Evolutionary conservation across 2,113 vertebrate species (phyloP), one percentile per base, ranked within the genome.

Genomic region (Ancistrus triradiatus): DNA sequence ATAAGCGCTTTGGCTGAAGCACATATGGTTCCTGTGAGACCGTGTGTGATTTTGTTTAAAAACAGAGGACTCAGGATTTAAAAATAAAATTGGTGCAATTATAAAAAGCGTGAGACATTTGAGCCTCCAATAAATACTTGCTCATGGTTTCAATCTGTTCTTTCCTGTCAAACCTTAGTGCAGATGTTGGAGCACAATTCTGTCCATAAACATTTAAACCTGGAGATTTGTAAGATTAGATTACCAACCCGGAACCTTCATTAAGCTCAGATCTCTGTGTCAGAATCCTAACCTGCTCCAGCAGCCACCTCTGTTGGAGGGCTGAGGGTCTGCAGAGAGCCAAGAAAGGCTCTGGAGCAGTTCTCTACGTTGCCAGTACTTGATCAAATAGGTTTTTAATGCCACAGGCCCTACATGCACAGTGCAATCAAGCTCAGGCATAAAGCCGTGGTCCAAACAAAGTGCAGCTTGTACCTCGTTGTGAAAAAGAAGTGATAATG

Each of bases 161-260:
- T 31, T 31, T 31, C 27, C 27, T 31, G 27, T 31, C 27, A n/a
- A n/a, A n/a, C n/a, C n/a, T n/a, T n/a, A n/a, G n/a, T 31, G 27
- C 27, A 31, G 27, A 31, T 31, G 27, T 4, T 31, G 27, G 27
- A 31, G 27, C 7, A 7, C 7, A 31, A 31, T 71, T 58, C 66
- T 53, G 59, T 63, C 61, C 42, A 59, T 71, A 65, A 74, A 74
- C 73, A 58, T 76, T 76, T 60, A 70, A 74, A 72, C 38, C 67
- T 53, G 64, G 50, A 38, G 62, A 70, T 65, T 53, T 49, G 24
- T 52, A 75, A 68, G 62, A 66, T 78, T 58, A 66, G 9, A 56
- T 74, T 76, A 71, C 74, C 66, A 42, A 44, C 37, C 38, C 50
- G 48, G 60, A 59, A 51, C 28, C 11, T 44, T 62, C n/a, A 55